phyloP scores from a whole-genome alignment of 2,797 vertebrate species.

The Falco biarmicus region DNA sequence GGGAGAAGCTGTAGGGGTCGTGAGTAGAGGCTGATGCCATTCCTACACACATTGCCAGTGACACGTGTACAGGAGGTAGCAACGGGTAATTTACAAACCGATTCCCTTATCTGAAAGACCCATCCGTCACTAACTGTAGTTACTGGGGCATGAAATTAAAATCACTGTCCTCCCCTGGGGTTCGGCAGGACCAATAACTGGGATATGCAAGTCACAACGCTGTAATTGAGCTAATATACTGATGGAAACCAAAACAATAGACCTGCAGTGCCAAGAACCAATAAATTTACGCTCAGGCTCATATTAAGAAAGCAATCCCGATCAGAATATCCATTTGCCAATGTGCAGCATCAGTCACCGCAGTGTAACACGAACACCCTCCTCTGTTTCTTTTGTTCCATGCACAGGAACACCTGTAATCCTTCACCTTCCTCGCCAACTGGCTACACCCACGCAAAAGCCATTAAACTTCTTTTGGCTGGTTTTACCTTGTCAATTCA shows the following conservation, averaged over 20 bases:
- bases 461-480: not conserved
- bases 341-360: not conserved
- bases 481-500: not conserved
- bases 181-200: conserved; percentile 76
- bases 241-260: conserved; percentile 67
- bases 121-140: conserved; percentile 85
- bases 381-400: not conserved
- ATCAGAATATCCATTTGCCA: conserved; percentile 13
- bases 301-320: conserved; percentile 1
- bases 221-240: conserved; percentile 82
- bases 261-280: conserved; percentile 6
- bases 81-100: conserved; percentile 72
- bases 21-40: conserved; percentile 54
- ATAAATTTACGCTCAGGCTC: conserved; percentile 20
- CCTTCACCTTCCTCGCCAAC: not conserved
- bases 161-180: conserved; percentile 77
- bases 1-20: not conserved
- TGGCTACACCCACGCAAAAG: not conserved
- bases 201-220: conserved; percentile 63
- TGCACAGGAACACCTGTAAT: conserved; percentile 17
- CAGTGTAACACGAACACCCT: not conserved
- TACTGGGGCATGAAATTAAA: conserved; percentile 91
- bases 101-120: conserved; percentile 78
- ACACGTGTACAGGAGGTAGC: conserved; percentile 59
- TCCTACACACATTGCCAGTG: conserved; percentile 40